Conservation (phyloP, 53 echinoderm and acorn worm species). For the Temnopleurus reevesii region DNA sequence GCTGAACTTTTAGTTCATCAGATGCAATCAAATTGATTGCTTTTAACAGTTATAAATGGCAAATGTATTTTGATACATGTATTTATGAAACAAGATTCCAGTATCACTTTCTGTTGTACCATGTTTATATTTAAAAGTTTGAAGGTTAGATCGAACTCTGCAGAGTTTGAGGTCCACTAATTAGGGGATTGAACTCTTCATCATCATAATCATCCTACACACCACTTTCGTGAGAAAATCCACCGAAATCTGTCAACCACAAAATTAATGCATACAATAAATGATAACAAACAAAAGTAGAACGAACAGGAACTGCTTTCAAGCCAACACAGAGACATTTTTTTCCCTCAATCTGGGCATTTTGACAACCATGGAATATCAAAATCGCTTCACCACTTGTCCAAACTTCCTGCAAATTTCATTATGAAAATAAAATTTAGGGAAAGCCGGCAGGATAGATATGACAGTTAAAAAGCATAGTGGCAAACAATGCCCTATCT, state of each 20-base stretch:
- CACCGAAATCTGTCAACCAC: slow-evolving; percentile 36
- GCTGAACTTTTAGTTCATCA: too few relatives aligned
- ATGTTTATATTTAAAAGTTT: neutral
- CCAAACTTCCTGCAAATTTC: slow-evolving; percentile 64
- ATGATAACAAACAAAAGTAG: slow-evolving; percentile 51
- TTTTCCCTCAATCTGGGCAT: neutral
- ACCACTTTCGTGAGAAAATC: slow-evolving; percentile 36
- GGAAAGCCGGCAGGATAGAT: slow-evolving; percentile 43
- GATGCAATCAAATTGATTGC: too few relatives aligned
- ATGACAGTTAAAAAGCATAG: slow-evolving; percentile 41
- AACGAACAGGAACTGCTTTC: slow-evolving; percentile 43
- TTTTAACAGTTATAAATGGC: too few relatives aligned
- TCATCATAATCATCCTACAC: neutral
- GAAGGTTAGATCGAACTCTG: neutral
- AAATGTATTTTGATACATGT: too few relatives aligned
- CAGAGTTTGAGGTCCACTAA: slow-evolving; percentile 11
- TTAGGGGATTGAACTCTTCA: slow-evolving; percentile 7
- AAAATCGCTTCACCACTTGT: slow-evolving; percentile 57
- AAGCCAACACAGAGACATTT: slow-evolving; percentile 1
- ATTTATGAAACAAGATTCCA: neutral
- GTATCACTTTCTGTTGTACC: neutral
- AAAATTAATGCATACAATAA: slow-evolving; percentile 62
- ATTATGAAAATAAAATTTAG: slow-evolving; percentile 64
- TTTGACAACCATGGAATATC: slow-evolving; percentile 59
- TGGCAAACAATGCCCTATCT: slow-evolving; percentile 47